Base-by-base conservation (phyloP, 2,113 vertebrate species). In the Pandion haliaetus region DNA sequence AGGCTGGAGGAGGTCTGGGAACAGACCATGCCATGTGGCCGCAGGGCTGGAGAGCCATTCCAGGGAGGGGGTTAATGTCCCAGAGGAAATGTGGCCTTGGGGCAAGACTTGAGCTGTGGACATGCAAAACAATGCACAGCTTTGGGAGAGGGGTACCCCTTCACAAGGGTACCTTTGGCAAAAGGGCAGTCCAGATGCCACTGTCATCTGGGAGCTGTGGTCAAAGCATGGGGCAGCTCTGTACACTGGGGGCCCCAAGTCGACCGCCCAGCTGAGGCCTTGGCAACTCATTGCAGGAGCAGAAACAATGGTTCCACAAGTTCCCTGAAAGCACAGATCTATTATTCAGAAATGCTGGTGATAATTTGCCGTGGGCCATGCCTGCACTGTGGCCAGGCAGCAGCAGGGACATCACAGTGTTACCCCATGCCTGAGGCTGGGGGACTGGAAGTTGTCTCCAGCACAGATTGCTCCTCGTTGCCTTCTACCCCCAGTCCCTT, bases 351-450 rank as follows among this genome's bases (percentile, higher is more conserved):
- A 65, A 67, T 62, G 21, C 20, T 4, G 3, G 21, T 34, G 31
- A 25, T 15, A 28, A 29, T 7, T 28, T 1, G 1, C 36, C 4
- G 2, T 13, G 49, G 42, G 28, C 31, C 15, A 3, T 21, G 47
- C 15, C 11, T 13, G 18, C 59, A 17, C 34, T 1, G 8, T 17
- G 31, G 50, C 25, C n/a, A 42, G n/a, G 36, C 1, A 50, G 34
- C 49, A 70, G 36, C 0, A 2, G 31, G 25, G 16, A 40, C 45
- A 25, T 17, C 1, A 1, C 44, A 54, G 25, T 3, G 8, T 12
- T 76, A 32, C 13, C 10, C 36, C n/a, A 12, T 50, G 42, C 17
- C 24, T 3, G 5, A 12, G n/a, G 31, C 50, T 65, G 28, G 20
- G 45, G 40, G 28, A 29, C n/a, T 57, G 62, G 32, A 49, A 8